Base-by-base conservation (phyloP, 1,140 invertebrate genomes). In the Magallana ariakensis region DNA sequence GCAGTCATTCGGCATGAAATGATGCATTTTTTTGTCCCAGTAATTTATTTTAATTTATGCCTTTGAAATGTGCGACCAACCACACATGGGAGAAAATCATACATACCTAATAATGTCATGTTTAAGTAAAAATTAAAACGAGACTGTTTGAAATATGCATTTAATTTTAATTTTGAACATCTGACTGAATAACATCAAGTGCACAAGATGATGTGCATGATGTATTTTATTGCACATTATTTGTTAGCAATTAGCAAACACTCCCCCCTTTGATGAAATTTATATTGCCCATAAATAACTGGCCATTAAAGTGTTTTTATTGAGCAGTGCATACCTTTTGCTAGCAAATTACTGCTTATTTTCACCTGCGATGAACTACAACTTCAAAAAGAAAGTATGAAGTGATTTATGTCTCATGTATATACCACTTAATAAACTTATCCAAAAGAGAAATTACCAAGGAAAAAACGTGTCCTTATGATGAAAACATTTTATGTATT, bases 111-210 rank as follows among this genome's bases (percentile, higher is more conserved):
- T 60, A 13, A 70, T 70, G 66, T 70, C 22, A 26, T 70, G 66
- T 22, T 26, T 13, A 33, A 70, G 22, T 70, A 26, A 19, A 70
- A 70, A 26, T 70, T 13, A 70, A 70, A 60, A 26, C 13, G 66
- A 70, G 66, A 70, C 66, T 70, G 66, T 26, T 70, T 26, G 66
- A 70, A 70, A 70, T 70, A 70, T 70, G 66, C 66, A 70, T 70
- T 33, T 70, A 26, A 70, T 70, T 33, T 70, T 70, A 33, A 70
- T 70, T 70, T 70, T 70, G 33, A 5, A 70, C 22, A 70, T 19
- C 22, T 13, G 66, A 70, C 13, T 70, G 66, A 70, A 15, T 13
- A 22, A 70, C 26, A 26, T 70, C 66, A 70, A 70, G 66, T 70
- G 66, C 66, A 26, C 33, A 33, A 33, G 19, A 26, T 11, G 66